phyloP scores from a whole-genome alignment of 2,797 vertebrate species.

The Cuculus canorus region DNA sequence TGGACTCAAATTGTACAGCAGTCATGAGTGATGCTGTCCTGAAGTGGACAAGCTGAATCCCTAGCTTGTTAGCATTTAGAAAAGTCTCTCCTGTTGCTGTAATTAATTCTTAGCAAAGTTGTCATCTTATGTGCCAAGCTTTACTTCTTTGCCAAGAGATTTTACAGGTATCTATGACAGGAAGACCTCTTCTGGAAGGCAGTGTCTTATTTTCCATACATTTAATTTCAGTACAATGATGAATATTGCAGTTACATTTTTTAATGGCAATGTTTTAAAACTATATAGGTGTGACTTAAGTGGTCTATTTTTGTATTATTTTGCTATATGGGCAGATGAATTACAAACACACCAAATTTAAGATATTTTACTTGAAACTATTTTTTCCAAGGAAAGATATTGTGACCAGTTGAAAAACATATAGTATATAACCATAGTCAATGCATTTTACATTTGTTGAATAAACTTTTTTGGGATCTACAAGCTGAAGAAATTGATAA shows the following conservation, averaged over 20 bases:
- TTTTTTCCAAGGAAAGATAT: neutral
- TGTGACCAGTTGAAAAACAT: neutral
- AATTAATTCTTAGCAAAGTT: neutral
- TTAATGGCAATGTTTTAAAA: neutral
- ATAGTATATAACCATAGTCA: neutral
- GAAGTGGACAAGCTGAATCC: neutral
- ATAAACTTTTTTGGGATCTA: neutral
- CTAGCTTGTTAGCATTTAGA: neutral
- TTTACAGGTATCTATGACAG: neutral
- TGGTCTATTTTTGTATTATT: neutral
- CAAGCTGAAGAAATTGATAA: neutral
- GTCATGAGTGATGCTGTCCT: neutral
- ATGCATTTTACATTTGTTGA: neutral
- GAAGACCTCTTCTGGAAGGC: neutral
- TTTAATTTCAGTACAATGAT: neutral
- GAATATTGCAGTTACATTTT: neutral
- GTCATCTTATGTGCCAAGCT: neutral
- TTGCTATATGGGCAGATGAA: neutral
- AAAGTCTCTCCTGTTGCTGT: neutral
- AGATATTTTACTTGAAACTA: neutral
- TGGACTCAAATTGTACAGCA: neutral
- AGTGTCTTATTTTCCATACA: neutral
- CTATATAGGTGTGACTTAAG: fast-evolving
- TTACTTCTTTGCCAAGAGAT: neutral
- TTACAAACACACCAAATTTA: neutral